Evolutionary conservation across 1,140 invertebrate genomes (phyloP), one percentile per base, ranked within the genome.

Genomic region (Drosophila pectinifera): DNA sequence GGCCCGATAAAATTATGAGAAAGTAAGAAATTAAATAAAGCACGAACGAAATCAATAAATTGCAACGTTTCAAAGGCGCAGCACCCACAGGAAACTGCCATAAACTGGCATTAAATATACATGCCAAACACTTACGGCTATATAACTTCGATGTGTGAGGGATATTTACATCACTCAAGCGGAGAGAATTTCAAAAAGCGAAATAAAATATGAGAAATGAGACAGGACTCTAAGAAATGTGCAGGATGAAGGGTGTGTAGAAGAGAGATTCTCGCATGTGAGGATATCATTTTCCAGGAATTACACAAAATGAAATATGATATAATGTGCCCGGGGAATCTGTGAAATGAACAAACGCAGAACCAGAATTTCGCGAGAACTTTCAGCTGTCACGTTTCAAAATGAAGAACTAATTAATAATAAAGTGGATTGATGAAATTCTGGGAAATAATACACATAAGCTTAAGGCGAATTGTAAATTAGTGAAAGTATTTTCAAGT

Each of bases 21-120:
- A 48, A 38, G 42, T n/a, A 42, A 14, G 51, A 68, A 88, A 88
- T 83, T 79, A 79, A 83, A 86, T 73, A 70, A 79, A 72, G 76
- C 76, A 63, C 63, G 75, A 88, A 80, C 56, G 56, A 83, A 83
- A 88, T 88, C 83, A 89, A 88, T 88, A 88, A 89, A 89, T 83
- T 88, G 84, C 84, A 83, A 57, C 43, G 73, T 58, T 61, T 51
- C 43, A 55, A 58, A 63, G 53, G 55, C 42, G 28, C 28, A 18
- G 31, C 14, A 41, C 38, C 41, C 70, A 51, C 49, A 51, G 49
- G 28, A 24, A 61, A 46, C 56, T 56, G 59, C 59, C 46, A 82
- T 57, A 88, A 81, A 73, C 54, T 77, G 55, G 73, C 83, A 79
- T 89, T 79, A 88, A 89, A 73, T 83, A 88, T 88, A 68, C 75